Evolutionary conservation across 2,888 invertebrate genomes (phyloP), one percentile per base, ranked within the genome.

Genomic region (Morinoia aosen): DNA sequence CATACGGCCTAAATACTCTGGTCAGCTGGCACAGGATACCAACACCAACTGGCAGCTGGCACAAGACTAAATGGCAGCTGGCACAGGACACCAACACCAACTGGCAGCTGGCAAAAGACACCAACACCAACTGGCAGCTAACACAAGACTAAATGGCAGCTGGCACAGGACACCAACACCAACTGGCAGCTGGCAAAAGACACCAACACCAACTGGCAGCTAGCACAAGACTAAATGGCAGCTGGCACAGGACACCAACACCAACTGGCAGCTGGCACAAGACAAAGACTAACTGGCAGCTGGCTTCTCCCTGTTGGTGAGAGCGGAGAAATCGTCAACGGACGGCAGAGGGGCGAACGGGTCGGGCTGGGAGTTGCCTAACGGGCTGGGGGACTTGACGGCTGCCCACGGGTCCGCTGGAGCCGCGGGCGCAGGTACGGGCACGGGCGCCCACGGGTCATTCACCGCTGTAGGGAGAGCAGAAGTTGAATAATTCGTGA

Each of bases 401-500:
- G 40, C 58, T 16, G n/a, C 94, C 96, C 95, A 95, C 56, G 96
- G 96, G 56, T 91, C 95, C 1, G 88, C 95, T 40, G 91, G 7
- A 16, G 95, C 95, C 0, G 88, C 91, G 94, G 88, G 40, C 2
- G 88, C 91, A 61, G 95, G 4, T 11, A 76, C n/a, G 56, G 95
- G 95, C 11, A 96, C 96, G 40, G 96, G 96, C 58, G 96, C 95
- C 96, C 96, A 96, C 25, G 96, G 96, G 95, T 96, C 96, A 94
- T 95, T 96, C n/a, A 95, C 95, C 25, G 95, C 95, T 64, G 96
- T 95, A 33, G 96, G 96, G 48, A n/a, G 88, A 88, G 4, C 88
- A 88, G 5, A 25, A 88, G 88, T n/a, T 88, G 88, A 88, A 88
- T 33, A 88, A 48, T 48, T 48, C 48, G n/a, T n/a, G n/a, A 48